Evolutionary conservation across 2,113 vertebrate species (phyloP).

Genomic region (Tenrec ecaudatus): DNA sequence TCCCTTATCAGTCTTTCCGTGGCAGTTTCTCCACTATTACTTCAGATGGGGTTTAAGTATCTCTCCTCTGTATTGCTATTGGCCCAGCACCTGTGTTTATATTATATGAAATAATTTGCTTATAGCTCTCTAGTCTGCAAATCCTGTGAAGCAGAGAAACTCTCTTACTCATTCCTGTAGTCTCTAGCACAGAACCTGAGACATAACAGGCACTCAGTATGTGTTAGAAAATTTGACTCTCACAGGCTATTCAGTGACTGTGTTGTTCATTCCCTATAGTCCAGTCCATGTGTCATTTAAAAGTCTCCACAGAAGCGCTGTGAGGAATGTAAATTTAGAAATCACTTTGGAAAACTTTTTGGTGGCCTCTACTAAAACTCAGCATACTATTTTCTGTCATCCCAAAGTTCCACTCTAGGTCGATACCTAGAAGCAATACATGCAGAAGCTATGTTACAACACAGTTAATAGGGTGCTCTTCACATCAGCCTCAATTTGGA

Average conservation of each 20-base stretch:
- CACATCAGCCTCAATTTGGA: background rate
- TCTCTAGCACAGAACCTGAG: background rate
- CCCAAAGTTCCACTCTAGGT: background rate
- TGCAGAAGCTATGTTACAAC: background rate
- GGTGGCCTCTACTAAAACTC: background rate
- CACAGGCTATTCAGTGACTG: background rate
- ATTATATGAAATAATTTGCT: constrained; percentile 19
- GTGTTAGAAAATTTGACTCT: constrained; percentile 31
- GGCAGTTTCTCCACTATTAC: constrained; percentile 27
- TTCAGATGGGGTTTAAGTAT: background rate
- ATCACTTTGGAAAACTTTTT: background rate
- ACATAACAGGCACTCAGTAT: background rate
- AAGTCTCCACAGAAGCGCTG: background rate
- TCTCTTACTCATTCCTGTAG: background rate
- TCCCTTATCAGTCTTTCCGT: constrained; percentile 41
- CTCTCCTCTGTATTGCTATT: background rate
- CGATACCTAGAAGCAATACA: background rate
- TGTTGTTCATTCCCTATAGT: background rate
- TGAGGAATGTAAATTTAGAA: background rate
- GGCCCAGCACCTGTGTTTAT: background rate
- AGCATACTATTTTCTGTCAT: background rate
- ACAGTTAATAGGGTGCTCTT: background rate
- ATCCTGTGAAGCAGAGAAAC: background rate
- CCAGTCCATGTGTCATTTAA: constrained; percentile 14
- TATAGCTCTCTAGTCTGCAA: background rate